Base-by-base conservation (phyloP, 2,113 vertebrate species). In the Gadus macrocephalus region DNA sequence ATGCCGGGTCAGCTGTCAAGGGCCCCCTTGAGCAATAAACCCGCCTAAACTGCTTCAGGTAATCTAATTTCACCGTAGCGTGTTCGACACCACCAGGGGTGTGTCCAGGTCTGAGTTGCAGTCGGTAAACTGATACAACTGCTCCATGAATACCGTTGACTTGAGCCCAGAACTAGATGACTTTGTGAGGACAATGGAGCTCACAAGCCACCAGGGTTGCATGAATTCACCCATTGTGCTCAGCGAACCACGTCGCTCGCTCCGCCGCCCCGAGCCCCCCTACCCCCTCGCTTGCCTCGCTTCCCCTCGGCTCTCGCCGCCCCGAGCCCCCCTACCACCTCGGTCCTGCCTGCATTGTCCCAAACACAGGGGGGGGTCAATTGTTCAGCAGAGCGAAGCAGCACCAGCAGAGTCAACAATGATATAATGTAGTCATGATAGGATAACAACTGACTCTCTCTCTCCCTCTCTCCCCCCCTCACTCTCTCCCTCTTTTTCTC, bases 141-240 rank as follows among this genome's bases (percentile, higher is more conserved):
- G 12, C 42, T 12, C 8, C 42, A 49, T 49, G 42, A 49, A 49
- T 49, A 49, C 42, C 8, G 12, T 49, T 49, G 42, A 49, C 12
- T 49, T 49, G 25, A 49, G 9, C 42, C 12, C 42, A 49, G 42
- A 49, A 49, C 42, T 49, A 49, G 42, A 49, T 14, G 42, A 49
- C 42, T 49, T 49, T 49, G 42, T 49, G 42, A 49, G 42, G 42
- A 49, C 42, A 49, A 49, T 49, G 9, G 42, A 49, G 8, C 42
- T 49, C 85, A 83, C 79, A 76, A 72, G 73, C 86, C 75, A 81
- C 73, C 81, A 72, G 72, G 72, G 81, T 72, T 61, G 19, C 69
- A 25, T 80, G 42, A 85, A 78, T 76, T 8, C 12, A 68, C 67
- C 63, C 56, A 68, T 83, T 88, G 86, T 87, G 76, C 83, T 86